These are phyloP conservation scores for Triplophysa siluroides DNA, from an alignment of 2,113 vertebrate genomes.

Conservation along the genomic window DNA sequence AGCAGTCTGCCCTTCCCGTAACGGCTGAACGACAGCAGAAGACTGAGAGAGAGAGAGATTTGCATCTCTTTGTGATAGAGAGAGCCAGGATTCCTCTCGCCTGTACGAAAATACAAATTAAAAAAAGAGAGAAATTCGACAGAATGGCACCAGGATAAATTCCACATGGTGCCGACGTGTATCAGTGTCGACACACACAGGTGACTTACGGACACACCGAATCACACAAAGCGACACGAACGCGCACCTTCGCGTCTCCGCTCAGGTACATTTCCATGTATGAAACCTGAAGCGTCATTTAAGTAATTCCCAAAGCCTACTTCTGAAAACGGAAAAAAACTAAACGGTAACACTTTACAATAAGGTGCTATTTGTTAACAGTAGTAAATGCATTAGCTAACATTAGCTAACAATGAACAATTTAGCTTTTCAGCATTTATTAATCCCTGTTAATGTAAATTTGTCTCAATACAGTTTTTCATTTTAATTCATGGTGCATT, in stretches of 20 bases:
- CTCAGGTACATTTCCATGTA: slow-evolving; percentile 4
- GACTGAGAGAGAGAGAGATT: slow-evolving; percentile 46
- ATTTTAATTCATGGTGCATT: no score
- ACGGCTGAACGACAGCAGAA: slow-evolving; percentile 75
- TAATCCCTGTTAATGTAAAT: no score
- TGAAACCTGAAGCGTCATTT: slow-evolving; percentile 24
- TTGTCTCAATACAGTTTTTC: no score
- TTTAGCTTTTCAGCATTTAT: no score
- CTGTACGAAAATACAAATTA: slow-evolving; percentile 25
- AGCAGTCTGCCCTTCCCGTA: slow-evolving; percentile 80
- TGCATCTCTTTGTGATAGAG: slow-evolving; percentile 46
- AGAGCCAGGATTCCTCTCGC: slow-evolving; percentile 43
- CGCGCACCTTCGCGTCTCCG: neutral
- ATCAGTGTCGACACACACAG: slow-evolving; percentile 34
- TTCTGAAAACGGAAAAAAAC: neutral
- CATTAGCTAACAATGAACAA: no score
- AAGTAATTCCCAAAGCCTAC: neutral
- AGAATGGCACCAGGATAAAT: slow-evolving; percentile 43
- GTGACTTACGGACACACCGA: slow-evolving; percentile 21
- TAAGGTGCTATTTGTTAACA: no score
- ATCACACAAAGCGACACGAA: neutral
- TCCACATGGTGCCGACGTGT: slow-evolving; percentile 5
- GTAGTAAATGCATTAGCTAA: no score
- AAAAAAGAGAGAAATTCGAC: slow-evolving; percentile 24
- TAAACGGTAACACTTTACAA: neutral